Base-by-base conservation (phyloP, 1,140 invertebrate species). In the Scaptomyza graminum region DNA sequence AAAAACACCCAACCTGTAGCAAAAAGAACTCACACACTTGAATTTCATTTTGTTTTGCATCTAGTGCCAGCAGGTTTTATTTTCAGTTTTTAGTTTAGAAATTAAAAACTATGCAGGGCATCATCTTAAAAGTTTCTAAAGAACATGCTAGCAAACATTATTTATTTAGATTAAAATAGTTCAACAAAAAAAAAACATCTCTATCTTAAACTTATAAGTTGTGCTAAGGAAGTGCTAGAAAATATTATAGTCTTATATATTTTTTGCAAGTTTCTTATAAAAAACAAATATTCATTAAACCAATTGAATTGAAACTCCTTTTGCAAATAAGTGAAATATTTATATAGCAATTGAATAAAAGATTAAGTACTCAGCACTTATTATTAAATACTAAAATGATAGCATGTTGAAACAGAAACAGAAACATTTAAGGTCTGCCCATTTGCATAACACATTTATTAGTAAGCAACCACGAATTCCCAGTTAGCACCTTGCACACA, bases 61-160 rank as follows among this genome's bases (percentile, higher is more conserved):
- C 49, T 77, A 87, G 69, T 59, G 77, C 78, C 82, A 85, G 82
- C 82, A 87, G 81, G 74, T 52, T 62, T 50, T 44, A 47, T 47
- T 69, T 67, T 65, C 25, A 59, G 34, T 73, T 69, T 61, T 37
- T 15, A 22, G 12, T 43, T 51, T 9, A 13, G 44, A 13, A 28
- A 37, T 28, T 9, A 8, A 15, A 49, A 39, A 15, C 47, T 12
- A 39, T 18, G 3, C 15, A 13, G 18, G 5, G 46, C 11, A 8
- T 9, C 9, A 47, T 12, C 46, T 11, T 47, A 47, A 47, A 47
- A 25, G 46, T 47, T 47, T n/a, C 18, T 41, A 6, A 41, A 7
- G 7, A 31, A 31, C 18, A 22, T 22, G 18, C 18, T 22, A 22
- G 18, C 4, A 22, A 22, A 22, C 1, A 18, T 1, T 18, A 18